A percentile compares a stretch with the other conserved stretches of the same genome.
Evolutionary conservation across 2,113 vertebrate genomes (phyloP).

Genomic region (Psettodes erumei): DNA sequence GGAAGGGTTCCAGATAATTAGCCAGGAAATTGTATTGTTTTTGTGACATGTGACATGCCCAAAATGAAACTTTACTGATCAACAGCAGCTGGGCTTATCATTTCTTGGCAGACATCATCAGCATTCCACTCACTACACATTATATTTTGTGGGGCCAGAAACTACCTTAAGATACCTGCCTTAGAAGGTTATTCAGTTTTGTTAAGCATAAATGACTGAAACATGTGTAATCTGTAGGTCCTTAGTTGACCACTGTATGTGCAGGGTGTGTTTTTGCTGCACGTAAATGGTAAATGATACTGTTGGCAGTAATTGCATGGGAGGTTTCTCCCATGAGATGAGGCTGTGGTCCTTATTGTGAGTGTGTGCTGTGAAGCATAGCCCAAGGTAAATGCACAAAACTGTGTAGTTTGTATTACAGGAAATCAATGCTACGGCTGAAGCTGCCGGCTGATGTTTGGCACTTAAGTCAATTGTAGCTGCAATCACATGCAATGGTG

Average conservation of each 20-base stretch:
- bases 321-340: background rate
- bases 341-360: slow-evolving; percentile 4
- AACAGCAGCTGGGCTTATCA: slow-evolving; percentile 2
- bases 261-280: background rate
- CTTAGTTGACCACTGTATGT: slow-evolving; percentile 3
- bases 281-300: slow-evolving; percentile 19
- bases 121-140: slow-evolving; percentile 9
- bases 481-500: background rate
- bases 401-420: background rate
- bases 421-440: slow-evolving; percentile 18
- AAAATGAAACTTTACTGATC: slow-evolving; percentile 5
- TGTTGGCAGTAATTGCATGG: slow-evolving; percentile 27
- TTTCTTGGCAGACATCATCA: background rate
- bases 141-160: background rate
- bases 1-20: background rate
- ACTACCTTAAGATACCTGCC: background rate
- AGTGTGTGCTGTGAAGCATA: background rate
- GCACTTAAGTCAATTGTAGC: background rate
- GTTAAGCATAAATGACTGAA: background rate
- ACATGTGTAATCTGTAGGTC: background rate
- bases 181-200: background rate
- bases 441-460: slow-evolving; percentile 8
- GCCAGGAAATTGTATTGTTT: slow-evolving; percentile 18
- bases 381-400: background rate
- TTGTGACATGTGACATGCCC: background rate